phyloP scores from a whole-genome alignment of 2,888 invertebrate species.

The Chaetogeoica ovagalla region DNA sequence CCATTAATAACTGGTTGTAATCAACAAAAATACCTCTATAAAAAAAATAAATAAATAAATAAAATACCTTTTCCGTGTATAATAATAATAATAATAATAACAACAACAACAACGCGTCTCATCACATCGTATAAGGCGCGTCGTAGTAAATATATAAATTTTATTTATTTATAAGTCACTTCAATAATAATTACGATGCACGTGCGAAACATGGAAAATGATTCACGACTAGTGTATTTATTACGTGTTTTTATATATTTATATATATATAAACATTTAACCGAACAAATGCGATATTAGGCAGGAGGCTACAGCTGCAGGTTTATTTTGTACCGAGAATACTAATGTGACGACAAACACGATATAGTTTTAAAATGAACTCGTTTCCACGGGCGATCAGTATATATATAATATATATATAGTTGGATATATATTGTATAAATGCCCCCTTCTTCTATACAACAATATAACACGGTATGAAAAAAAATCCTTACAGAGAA shows the following conservation, averaged over 20 bases:
- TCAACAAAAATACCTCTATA: not conserved
- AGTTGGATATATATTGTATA: slow-evolving; percentile 9
- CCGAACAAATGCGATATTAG: slow-evolving; percentile 38
- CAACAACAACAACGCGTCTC: too few relatives aligned
- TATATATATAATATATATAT: too few relatives aligned
- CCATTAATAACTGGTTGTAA: slow-evolving; percentile 13
- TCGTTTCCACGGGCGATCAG: slow-evolving; percentile 28
- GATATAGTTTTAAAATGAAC: slow-evolving; percentile 28
- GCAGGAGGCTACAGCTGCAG: slow-evolving; percentile 22
- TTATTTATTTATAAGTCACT: slow-evolving; percentile 35
- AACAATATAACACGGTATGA: slow-evolving; percentile 36
- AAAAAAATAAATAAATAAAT: too few relatives aligned
- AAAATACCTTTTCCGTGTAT: not conserved
- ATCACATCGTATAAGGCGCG: slow-evolving; percentile 15
- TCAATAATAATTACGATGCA: slow-evolving; percentile 20
- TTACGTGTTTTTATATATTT: not conserved
- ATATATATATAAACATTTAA: too few relatives aligned
- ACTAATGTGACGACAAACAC: slow-evolving; percentile 33
- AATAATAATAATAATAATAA: too few relatives aligned
- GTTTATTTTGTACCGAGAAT: slow-evolving; percentile 38
- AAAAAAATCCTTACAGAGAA: slow-evolving; percentile 7
- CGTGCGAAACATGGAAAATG: slow-evolving; percentile 47
- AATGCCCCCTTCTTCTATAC: not conserved
- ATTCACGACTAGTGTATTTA: slow-evolving; percentile 19
- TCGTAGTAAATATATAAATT: not conserved